Evolutionary conservation across 2,888 invertebrate genomes (phyloP).

Genomic region (Cryptosula pallasiana): DNA sequence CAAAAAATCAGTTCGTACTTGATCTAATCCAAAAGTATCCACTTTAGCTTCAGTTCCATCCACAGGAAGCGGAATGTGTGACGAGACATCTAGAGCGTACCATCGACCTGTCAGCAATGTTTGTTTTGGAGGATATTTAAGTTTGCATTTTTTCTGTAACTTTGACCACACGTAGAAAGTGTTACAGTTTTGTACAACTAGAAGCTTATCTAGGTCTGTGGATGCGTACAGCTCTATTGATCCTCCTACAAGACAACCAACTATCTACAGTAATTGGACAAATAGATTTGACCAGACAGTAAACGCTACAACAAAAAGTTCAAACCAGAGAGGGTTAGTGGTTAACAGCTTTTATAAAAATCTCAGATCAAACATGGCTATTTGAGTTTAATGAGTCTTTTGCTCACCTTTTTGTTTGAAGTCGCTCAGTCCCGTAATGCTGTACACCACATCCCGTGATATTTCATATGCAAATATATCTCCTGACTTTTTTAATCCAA

Average conservation of each 20-base stretch:
- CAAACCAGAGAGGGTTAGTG: too few species aligned
- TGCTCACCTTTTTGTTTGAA: constrained; percentile 20
- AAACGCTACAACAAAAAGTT: too few species aligned
- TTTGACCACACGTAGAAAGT: neutral
- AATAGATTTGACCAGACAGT: too few species aligned
- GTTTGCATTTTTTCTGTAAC: neutral
- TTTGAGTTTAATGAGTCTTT: too few species aligned
- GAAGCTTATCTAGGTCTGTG: neutral
- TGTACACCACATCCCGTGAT: neutral
- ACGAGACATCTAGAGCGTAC: neutral
- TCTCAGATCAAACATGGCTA: too few species aligned
- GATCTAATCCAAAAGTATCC: neutral
- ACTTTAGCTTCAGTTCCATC: neutral
- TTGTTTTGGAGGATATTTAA: neutral
- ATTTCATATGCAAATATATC: constrained; percentile 46
- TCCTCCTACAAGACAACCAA: too few species aligned
- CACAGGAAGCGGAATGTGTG: neutral
- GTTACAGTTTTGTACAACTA: neutral
- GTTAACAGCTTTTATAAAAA: too few species aligned
- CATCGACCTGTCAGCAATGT: neutral
- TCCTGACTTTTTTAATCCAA: constrained; percentile 41
- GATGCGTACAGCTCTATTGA: neutral
- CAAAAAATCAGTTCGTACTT: too few species aligned
- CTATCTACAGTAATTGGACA: too few species aligned
- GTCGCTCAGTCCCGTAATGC: neutral